Conservation (phyloP, 1,140 invertebrate genomes). For the Meteorus sp. region DNA sequence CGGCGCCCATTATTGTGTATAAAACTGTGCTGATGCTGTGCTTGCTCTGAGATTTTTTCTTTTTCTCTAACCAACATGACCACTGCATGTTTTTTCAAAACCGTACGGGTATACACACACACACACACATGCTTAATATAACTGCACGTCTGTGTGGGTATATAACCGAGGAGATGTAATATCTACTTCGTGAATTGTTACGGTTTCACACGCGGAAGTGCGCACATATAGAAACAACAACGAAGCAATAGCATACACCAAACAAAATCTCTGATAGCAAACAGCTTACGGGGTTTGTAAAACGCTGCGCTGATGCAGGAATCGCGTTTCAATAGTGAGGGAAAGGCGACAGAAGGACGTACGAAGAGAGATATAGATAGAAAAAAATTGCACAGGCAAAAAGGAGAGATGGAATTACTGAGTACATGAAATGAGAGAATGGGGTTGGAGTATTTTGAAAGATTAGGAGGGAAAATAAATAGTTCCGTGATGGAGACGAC, state of each 20-base stretch:
- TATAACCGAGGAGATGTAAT: not conserved
- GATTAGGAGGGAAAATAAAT: too few relatives aligned
- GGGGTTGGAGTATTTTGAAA: too few relatives aligned
- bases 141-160: too few relatives aligned
- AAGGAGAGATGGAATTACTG: too few relatives aligned
- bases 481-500: too few relatives aligned
- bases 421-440: too few relatives aligned
- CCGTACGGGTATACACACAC: too few relatives aligned
- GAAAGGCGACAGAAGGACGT: not conserved
- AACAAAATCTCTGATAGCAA: constrained; percentile 18
- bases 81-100: not conserved
- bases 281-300: constrained; percentile 7
- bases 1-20: too few relatives aligned
- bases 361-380: not conserved
- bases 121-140: too few relatives aligned
- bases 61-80: not conserved
- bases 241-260: constrained; percentile 10
- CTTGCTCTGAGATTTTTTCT: not conserved
- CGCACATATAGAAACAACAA: too few relatives aligned
- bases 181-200: constrained; percentile 7
- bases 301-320: constrained; percentile 24
- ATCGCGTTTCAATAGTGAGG: constrained; percentile 25
- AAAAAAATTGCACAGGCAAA: not conserved
- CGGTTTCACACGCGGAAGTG: constrained; percentile 8
- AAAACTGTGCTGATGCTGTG: not conserved